These are phyloP conservation scores for Penaeus vannamei DNA, from an alignment of 1,140 invertebrate species.

Conservation along the genomic window DNA sequence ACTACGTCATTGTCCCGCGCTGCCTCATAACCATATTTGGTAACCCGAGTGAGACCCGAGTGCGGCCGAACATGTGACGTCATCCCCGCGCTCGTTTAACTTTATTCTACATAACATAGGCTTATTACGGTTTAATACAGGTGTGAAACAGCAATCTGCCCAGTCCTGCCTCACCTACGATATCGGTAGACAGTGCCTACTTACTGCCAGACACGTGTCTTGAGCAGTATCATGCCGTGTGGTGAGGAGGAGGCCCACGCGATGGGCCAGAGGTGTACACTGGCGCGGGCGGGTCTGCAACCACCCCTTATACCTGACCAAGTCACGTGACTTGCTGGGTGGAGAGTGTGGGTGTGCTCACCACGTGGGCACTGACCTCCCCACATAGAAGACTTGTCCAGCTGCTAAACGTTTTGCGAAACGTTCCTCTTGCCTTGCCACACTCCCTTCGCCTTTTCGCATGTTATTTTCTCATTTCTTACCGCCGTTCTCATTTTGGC, in stretches of 20 bases:
- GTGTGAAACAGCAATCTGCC: background rate
- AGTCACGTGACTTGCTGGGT: conserved; percentile 50
- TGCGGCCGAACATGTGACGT: conserved; percentile 52
- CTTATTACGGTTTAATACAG: background rate
- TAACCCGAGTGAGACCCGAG: conserved; percentile 62
- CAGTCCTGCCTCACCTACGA: conserved; percentile 2
- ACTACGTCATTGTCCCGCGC: conserved; percentile 61
- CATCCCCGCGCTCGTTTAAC: conserved; percentile 26
- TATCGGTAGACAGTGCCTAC: conserved; percentile 23
- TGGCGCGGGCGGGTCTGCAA: conserved; percentile 18
- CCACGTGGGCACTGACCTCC: conserved; percentile 34
- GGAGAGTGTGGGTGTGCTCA: conserved; percentile 26
- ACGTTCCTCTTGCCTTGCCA: conserved; percentile 24
- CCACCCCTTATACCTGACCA: conserved; percentile 53
- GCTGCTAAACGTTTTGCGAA: background rate
- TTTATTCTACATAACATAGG: background rate
- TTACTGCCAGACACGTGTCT: background rate
- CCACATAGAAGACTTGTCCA: background rate
- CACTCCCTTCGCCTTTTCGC: too few species aligned
- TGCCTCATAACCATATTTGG: conserved; percentile 68
- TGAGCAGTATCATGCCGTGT: background rate
- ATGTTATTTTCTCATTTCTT: too few species aligned
- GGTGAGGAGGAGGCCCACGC: background rate
- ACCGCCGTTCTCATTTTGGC: too few species aligned
- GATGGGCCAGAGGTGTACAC: conserved; percentile 23